Percentiles rank a stretch among this genome's conserved stretches.
Conservation (phyloP, 2,113 vertebrate genomes). For the Propithecus coquereli region DNA sequence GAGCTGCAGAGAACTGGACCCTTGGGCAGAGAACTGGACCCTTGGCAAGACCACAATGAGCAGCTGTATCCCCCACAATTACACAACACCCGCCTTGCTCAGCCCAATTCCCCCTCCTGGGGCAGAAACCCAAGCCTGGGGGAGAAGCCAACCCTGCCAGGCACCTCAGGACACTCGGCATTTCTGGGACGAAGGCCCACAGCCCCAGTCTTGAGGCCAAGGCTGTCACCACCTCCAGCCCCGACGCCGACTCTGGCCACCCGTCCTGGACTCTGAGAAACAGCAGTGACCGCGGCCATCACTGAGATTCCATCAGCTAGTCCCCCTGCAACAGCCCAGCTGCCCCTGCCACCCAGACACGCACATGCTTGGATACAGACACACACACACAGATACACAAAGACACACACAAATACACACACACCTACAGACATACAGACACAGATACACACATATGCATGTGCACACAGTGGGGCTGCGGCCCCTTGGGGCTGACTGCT, state of each 20-base stretch:
- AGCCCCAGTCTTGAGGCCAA: neutral
- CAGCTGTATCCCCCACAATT: neutral
- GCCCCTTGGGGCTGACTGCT: neutral
- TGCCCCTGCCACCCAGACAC: neutral
- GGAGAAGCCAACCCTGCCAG: neutral
- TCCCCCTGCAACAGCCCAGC: neutral
- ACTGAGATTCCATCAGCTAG: neutral
- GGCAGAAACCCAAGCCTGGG: neutral
- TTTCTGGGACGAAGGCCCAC: neutral
- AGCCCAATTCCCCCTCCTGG: neutral
- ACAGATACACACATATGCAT: neutral
- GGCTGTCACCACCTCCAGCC: neutral
- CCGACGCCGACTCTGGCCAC: neutral
- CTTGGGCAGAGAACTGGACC: neutral
- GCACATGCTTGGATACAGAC: neutral
- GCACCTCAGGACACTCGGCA: neutral
- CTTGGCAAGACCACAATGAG: neutral
- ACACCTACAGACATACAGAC: neutral
- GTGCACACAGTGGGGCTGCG: fast-evolving
- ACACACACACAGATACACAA: fast-evolving
- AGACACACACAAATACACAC: neutral
- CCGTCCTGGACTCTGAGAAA: fast-evolving
- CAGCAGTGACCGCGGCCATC: fast-evolving
- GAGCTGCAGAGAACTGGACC: no score
- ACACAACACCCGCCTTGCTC: neutral